Evolutionary conservation across 2,888 invertebrate genomes (phyloP), one percentile per base, ranked within the genome.

Genomic region (Trissonchulus sp.): DNA sequence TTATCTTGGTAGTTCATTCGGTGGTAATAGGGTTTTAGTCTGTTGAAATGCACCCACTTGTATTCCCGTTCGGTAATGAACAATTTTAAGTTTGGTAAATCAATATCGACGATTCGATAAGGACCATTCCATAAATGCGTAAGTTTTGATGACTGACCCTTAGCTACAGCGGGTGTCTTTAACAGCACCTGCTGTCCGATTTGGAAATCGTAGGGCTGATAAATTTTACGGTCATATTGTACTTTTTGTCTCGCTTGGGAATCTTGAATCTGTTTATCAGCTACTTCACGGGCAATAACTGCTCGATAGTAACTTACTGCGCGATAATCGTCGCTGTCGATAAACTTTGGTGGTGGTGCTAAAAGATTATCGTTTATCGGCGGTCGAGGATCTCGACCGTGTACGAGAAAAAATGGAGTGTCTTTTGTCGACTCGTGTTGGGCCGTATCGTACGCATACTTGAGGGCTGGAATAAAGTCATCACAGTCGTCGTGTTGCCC

Each of bases 401-500:
- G 63, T 37, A 37, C 35, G 1, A 60, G 28, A 60, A 33, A n/a
- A 63, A 71, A 68, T 1, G 79, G 79, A 15, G 77, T 18, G 30
- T 65, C 35, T 35, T 73, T 68, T 1, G 76, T 77, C 1, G 76
- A 72, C 1, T 72, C 35, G 38, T 78, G 76, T n/a, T 33, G 2
- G 1, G 68, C 18, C 1, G 75, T 48, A 60, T 79, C 78, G 73
- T 76, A 75, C 0, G 78, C 74, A 60, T 69, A 74, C 18, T 73
- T 63, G 15, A 75, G 48, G 2, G 75, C 2, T 15, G 68, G 75
- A 60, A 78, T 60, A 31, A 75, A 68, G n/a, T 76, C 48, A 63
- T 79, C 77, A 77, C 79, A 77, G 37, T 77, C 62, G 3, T 60
- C 38, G 18, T 62, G 71, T 8, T 48, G 30, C 28, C 74, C 35